Evolutionary conservation across 2,888 invertebrate species (phyloP), one percentile per base, ranked within the genome.

Genomic region (Agrochola litura): DNA sequence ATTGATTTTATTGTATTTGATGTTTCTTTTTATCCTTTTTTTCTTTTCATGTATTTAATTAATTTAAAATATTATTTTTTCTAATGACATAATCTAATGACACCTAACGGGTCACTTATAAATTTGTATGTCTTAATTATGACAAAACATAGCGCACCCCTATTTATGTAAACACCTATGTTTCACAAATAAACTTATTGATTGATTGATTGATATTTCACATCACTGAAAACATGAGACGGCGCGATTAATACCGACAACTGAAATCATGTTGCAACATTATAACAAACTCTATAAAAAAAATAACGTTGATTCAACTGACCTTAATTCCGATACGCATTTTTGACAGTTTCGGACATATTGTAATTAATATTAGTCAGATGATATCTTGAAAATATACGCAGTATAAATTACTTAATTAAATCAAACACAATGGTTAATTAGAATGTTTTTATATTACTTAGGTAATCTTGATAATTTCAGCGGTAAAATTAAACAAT

Each of bases 301-400:
- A 70, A 4, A 10, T 30, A 61, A 0, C 9, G 9, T 61, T 46
- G n/a, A n/a, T 65, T 56, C 25, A 22, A 60, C 19, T 72, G 84
- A 61, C 82, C 82, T 82, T 83, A 65, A 54, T 60, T 19, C 14
- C 52, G 43, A 71, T 69, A 68, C 67, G 60, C 63, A 64, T 68
- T 64, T 74, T 68, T 66, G 78, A 69, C 71, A 79, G 43, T 68
- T 82, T 60, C 63, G 43, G 49, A 65, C 43, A 60, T 2, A 49
- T 19, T 30, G 78, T 81, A 82, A 82, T 72, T 75, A 79, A 79
- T 72, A 75, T 71, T n/a, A 58, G 43, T 61, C 41, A 68, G 30
- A 74, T 56, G 25, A 74, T 74, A 81, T 82, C 63, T 80, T 56
- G 14, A 65, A 52, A 54, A 37, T n/a, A 56, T 43, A 69, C 63